Evolutionary conservation across 2,797 vertebrate species (phyloP), one percentile per base, ranked within the genome.

Genomic region (Crocodylus rhombifer): DNA sequence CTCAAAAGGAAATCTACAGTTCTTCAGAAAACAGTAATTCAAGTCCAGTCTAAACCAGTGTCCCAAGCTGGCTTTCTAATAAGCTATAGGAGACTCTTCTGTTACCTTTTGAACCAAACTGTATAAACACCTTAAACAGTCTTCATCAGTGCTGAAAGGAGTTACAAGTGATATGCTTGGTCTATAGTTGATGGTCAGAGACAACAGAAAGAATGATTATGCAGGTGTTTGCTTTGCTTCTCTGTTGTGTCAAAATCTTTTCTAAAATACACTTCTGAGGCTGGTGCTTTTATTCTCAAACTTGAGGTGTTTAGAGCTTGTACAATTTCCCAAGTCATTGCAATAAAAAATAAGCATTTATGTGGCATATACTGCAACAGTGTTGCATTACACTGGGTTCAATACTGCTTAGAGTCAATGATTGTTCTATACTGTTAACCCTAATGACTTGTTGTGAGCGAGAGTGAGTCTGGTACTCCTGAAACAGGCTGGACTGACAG

Each of bases 81-180:
- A 26, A 71, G 30, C 14, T 33, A 26, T 12, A 65, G 65, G 55
- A 61, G 8, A 25, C 30, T 77, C 60, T 61, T 23, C 74, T 67
- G 64, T 25, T 58, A n/a, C 51, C 55, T 87, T 80, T 76, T 77
- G 56, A 90, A 87, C 10, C 42, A 73, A 89, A 83, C 69, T 86
- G 51, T 57, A 89, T 90, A 93, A 96, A 96, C 18, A 91, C 77
- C 71, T 87, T 36, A 79, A 73, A 36, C 62, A 71, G 7, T 67
- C 65, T 77, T 67, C n/a, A 77, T 55, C 28, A 51, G 74, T 64
- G 67, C 80, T 51, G 55, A 56, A 26, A 82, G 78, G 42, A 75
- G 21, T 74, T 80, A 75, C 60, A 73, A 91, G 56, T n/a, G 73
- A 80, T 60, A 84, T 51, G 26, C 64, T 82, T 89, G 64, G 42